A percentile compares a stretch with the other conserved stretches of the same genome.
Evolutionary conservation across 2,797 vertebrate genomes (phyloP).

Genomic region (Enteromius argenteus): DNA sequence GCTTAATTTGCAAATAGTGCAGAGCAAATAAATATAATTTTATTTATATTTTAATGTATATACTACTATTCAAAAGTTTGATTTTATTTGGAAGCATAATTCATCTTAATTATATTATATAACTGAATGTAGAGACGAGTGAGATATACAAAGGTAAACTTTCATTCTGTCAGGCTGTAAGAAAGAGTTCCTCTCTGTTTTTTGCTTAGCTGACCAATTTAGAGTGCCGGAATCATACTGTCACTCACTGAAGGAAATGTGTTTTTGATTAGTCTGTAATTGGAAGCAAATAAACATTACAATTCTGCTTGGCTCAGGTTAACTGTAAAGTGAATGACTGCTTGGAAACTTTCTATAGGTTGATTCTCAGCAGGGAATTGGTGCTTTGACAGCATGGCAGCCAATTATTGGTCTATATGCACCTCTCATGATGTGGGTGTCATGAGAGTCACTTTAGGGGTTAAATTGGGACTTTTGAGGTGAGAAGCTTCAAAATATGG

Average conservation of each 20-base stretch:
- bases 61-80: background rate
- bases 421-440: conserved; percentile 14
- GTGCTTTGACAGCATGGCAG: conserved; percentile 16
- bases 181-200: background rate
- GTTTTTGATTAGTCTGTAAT: conserved; percentile 29
- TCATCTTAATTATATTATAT: conserved; percentile 1
- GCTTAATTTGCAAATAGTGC: background rate
- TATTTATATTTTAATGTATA: background rate
- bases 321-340: conserved; percentile 19
- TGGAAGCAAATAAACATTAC: conserved; percentile 21
- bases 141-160: background rate
- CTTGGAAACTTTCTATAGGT: conserved; percentile 36
- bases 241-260: conserved; percentile 23
- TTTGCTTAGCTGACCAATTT: conserved; percentile 26
- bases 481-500: background rate
- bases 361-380: conserved; percentile 37
- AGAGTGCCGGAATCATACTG: background rate
- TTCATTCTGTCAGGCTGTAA: background rate
- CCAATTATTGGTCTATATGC: conserved; percentile 44
- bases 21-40: background rate
- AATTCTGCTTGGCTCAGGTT: conserved; percentile 26
- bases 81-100: background rate
- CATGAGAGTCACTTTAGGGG: background rate
- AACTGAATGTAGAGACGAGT: background rate
- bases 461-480: background rate